Percentiles rank a stretch among this genome's conserved stretches.
Evolutionary conservation across 2,113 vertebrate genomes (phyloP).

Genomic region (Conger conger): DNA sequence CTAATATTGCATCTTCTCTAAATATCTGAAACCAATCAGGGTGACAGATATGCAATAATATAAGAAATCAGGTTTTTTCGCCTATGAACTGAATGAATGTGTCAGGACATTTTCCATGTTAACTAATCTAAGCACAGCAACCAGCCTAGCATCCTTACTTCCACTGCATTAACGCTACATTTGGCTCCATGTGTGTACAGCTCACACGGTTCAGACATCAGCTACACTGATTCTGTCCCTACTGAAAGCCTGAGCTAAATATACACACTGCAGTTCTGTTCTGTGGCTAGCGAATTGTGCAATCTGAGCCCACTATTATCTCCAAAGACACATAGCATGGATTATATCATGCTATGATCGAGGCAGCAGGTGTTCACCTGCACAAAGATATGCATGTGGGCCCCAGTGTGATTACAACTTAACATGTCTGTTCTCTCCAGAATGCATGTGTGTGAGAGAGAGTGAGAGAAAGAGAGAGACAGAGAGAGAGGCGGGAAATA

Average conservation of each 20-base stretch:
- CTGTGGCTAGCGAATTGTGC: slow-evolving; percentile 1
- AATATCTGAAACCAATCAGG: too few relatives aligned
- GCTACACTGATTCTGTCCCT: not conserved
- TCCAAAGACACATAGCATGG: too few relatives aligned
- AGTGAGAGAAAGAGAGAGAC: too few relatives aligned
- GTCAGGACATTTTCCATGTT: slow-evolving; percentile 41
- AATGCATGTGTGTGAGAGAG: not conserved
- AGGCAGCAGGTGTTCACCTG: too few relatives aligned
- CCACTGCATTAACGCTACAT: not conserved
- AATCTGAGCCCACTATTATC: too few relatives aligned
- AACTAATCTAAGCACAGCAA: slow-evolving; percentile 31
- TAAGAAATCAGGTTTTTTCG: too few relatives aligned
- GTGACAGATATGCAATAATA: too few relatives aligned
- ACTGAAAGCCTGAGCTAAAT: not conserved
- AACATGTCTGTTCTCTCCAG: too few relatives aligned
- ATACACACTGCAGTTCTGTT: not conserved
- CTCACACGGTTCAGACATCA: slow-evolving; percentile 5
- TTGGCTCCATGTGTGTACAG: not conserved
- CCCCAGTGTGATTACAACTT: not conserved
- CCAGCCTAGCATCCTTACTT: not conserved
- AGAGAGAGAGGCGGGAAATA: too few relatives aligned
- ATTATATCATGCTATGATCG: too few relatives aligned
- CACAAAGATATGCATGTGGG: not conserved
- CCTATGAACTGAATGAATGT: slow-evolving; percentile 34
- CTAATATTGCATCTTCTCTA: too few relatives aligned